Evolutionary conservation across 1,140 invertebrate genomes (phyloP).

Genomic region (Gonioctena quinquepunctata): DNA sequence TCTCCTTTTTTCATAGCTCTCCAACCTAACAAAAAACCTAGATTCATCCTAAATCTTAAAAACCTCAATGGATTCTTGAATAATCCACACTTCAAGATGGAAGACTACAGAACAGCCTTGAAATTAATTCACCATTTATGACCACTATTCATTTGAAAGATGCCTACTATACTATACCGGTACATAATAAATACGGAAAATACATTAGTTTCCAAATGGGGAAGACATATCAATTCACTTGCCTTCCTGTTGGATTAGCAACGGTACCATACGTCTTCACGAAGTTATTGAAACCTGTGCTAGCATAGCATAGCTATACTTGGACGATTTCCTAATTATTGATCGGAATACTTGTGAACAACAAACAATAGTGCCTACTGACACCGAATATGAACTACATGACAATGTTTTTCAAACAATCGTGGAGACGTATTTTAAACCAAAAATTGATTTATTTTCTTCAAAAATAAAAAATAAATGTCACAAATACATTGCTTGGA

Average conservation of each 20-base stretch:
- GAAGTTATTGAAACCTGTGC: constrained; percentile 2
- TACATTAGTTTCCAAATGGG: constrained; percentile 36
- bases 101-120: constrained; percentile 1
- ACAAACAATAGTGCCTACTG: neutral
- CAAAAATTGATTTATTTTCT: constrained; percentile 26
- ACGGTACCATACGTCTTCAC: constrained; percentile 3
- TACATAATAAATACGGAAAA: constrained; percentile 23
- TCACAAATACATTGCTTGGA: constrained; percentile 21
- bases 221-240: constrained; percentile 32
- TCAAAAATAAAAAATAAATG: constrained; percentile 22
- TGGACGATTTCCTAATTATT: constrained; percentile 9
- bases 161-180: constrained; percentile 39
- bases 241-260: constrained; percentile 15
- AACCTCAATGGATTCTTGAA: constrained; percentile 41
- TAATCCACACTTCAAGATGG: constrained; percentile 32
- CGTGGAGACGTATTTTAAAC: neutral
- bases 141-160: constrained; percentile 41
- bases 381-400: neutral
- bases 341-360: too few species aligned
- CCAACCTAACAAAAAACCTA: constrained; percentile 33
- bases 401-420: neutral
- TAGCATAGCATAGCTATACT: neutral
- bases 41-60: constrained; percentile 47
- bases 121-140: constrained; percentile 34
- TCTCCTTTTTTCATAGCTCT: constrained; percentile 37